Evolutionary conservation across 1,140 invertebrate species (phyloP).

Genomic region (Leptopilina boulardi): DNA sequence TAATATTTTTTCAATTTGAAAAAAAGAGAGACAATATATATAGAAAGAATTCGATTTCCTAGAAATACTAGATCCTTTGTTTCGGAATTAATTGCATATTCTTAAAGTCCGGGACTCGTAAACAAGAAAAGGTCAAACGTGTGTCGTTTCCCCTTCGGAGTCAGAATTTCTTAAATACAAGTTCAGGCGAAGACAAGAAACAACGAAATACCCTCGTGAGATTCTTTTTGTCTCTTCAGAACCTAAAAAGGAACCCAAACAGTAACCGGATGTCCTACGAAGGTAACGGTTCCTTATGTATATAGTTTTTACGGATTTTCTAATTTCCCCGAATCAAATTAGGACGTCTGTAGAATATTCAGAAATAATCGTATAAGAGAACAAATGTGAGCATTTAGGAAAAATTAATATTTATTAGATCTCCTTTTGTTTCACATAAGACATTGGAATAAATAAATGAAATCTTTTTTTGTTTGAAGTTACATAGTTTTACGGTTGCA

Average conservation of each 20-base stretch:
- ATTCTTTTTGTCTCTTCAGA: neutral
- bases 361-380: no score
- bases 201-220: constrained; percentile 14
- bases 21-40: neutral
- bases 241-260: no score
- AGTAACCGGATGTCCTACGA: no score
- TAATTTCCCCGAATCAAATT: no score
- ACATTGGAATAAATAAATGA: no score
- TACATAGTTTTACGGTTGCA: neutral
- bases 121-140: constrained; percentile 13
- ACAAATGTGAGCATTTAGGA: no score
- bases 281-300: no score
- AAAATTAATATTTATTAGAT: no score
- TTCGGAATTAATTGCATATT: constrained; percentile 5
- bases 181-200: constrained; percentile 19
- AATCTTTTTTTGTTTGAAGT: neutral
- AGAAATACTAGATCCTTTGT: constrained; percentile 15
- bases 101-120: constrained; percentile 25
- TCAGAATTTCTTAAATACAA: constrained; percentile 24
- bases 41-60: neutral
- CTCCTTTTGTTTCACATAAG: no score
- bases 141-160: neutral
- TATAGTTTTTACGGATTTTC: no score
- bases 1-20: neutral
- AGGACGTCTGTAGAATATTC: no score